Evolutionary conservation across 2,888 invertebrate species (phyloP).

Genomic region (Deilephila elpenor): DNA sequence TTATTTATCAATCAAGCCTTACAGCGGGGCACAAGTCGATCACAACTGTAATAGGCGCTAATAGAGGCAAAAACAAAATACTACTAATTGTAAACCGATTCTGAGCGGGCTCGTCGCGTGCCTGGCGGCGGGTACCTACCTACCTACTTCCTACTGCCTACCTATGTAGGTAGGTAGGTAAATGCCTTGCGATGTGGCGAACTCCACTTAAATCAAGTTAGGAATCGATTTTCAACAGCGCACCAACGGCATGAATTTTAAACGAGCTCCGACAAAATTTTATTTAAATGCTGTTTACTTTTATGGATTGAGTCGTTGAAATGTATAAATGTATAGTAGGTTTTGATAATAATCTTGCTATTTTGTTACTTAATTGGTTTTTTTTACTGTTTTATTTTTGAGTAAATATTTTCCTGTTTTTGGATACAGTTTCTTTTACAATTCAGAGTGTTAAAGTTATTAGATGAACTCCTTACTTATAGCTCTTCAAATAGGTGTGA

Average conservation of each 20-base stretch:
- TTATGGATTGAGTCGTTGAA: not conserved
- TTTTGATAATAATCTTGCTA: too few species aligned
- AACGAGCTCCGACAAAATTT: not conserved
- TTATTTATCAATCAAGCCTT: not conserved
- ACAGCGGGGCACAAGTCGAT: not conserved
- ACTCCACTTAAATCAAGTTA: constrained; percentile 13
- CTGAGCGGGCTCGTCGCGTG: not conserved
- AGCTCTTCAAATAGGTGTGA: too few species aligned
- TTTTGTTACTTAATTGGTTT: too few species aligned
- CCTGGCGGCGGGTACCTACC: too few species aligned
- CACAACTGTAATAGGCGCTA: not conserved
- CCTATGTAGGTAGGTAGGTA: not conserved
- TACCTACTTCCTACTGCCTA: not conserved
- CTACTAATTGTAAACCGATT: constrained; percentile 21
- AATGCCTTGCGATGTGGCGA: constrained; percentile 1
- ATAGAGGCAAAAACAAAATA: constrained; percentile 8
- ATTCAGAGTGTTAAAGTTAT: too few species aligned
- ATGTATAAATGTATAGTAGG: not conserved
- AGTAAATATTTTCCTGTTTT: too few species aligned
- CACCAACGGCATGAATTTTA: not conserved
- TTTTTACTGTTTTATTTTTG: too few species aligned
- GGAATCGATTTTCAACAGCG: not conserved
- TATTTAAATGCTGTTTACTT: not conserved
- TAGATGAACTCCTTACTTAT: too few species aligned
- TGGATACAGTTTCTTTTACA: too few species aligned